Conservation (phyloP, 2,113 vertebrate species). For the Ciconia maguari region DNA sequence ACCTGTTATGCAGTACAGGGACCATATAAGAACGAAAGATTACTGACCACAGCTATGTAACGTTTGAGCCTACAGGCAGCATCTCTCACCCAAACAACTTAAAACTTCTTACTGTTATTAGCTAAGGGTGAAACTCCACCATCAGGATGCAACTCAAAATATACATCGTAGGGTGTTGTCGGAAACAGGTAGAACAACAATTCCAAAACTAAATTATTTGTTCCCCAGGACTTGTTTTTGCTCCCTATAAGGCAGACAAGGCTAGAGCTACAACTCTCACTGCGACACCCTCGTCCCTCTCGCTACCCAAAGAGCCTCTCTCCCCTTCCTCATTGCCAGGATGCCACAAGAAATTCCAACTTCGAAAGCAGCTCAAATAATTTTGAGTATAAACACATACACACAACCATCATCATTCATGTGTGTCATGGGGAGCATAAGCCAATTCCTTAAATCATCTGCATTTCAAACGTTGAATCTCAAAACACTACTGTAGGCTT, state of each 20-base stretch:
- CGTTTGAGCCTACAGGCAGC: neutral
- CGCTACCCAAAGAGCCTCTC: neutral
- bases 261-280: neutral
- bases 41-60: neutral
- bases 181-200: neutral
- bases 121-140: neutral
- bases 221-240: neutral
- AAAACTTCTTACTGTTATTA: neutral
- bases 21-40: rapidly evolving
- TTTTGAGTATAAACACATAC: neutral
- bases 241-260: neutral
- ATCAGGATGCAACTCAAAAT: neutral
- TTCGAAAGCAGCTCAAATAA: neutral
- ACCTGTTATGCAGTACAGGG: neutral
- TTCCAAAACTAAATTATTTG: neutral
- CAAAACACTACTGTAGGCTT: neutral
- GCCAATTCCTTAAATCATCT: neutral
- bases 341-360: neutral
- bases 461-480: rapidly evolving
- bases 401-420: rapidly evolving
- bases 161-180: rapidly evolving
- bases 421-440: neutral
- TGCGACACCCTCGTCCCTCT: neutral
- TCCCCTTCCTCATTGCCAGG: neutral
- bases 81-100: neutral